Conservation (phyloP, 2,888 invertebrate species). For the Brenthis daphne region DNA sequence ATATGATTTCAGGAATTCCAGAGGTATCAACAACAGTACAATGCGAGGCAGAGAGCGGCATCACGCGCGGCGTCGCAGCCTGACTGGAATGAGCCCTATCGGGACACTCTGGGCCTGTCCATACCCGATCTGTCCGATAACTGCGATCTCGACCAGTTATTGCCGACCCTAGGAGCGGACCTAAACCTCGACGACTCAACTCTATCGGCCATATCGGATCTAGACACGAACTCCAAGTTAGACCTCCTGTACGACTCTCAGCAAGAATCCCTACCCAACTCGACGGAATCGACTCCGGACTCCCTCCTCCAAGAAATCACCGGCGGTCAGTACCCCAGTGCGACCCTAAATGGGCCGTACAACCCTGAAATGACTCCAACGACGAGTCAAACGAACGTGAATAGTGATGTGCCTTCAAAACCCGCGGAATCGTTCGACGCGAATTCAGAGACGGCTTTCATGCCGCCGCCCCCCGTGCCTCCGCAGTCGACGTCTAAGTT, state of each 20-base stretch:
- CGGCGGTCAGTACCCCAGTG: slow-evolving; percentile 51
- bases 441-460: slow-evolving; percentile 53
- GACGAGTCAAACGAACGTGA: slow-evolving; percentile 41
- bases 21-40: slow-evolving; percentile 84
- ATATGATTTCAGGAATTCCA: slow-evolving; percentile 79
- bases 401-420: slow-evolving; percentile 54
- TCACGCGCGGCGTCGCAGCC: slow-evolving; percentile 62
- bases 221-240: slow-evolving; percentile 68
- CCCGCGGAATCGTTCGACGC: slow-evolving; percentile 42
- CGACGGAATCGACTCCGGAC: slow-evolving; percentile 49
- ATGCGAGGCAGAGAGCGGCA: slow-evolving; percentile 80
- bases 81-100: slow-evolving; percentile 78
- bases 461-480: slow-evolving; percentile 67
- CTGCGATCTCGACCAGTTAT: slow-evolving; percentile 85
- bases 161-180: slow-evolving; percentile 83
- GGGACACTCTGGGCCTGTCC: slow-evolving; percentile 66
- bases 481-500: slow-evolving; percentile 54
- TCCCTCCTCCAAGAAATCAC: slow-evolving; percentile 58
- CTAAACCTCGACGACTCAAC: slow-evolving; percentile 79
- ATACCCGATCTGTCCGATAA: slow-evolving; percentile 73
- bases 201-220: slow-evolving; percentile 65
- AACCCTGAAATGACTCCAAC: slow-evolving; percentile 44
- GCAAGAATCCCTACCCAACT: slow-evolving; percentile 40
- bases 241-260: slow-evolving; percentile 59
- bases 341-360: slow-evolving; percentile 54